These are phyloP conservation scores for Habrosyne pyritoides DNA, from an alignment of 2,888 invertebrate species.

Conservation along the genomic window DNA sequence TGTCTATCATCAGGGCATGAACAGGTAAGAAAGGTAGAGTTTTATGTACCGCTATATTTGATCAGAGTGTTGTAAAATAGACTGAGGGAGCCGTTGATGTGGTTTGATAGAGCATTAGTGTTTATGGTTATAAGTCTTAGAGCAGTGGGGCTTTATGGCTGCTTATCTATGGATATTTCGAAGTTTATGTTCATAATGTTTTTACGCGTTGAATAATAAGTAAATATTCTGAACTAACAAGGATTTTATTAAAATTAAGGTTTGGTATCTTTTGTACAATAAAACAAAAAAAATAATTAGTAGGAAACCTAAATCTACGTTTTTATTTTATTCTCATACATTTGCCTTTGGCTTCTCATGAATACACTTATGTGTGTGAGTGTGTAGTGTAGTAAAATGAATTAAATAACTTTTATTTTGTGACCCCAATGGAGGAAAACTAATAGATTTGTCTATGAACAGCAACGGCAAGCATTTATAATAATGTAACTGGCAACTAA, in stretches of 20 bases:
- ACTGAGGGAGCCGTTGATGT: neutral
- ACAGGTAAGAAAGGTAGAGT: neutral
- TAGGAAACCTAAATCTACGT: too few relatives aligned
- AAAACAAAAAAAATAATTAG: too few relatives aligned
- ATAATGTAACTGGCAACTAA: neutral
- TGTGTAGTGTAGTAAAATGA: too few relatives aligned
- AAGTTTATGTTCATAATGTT: neutral
- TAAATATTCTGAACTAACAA: neutral
- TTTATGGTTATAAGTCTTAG: neutral
- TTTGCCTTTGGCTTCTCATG: too few relatives aligned
- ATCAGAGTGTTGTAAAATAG: neutral
- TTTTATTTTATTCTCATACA: too few relatives aligned
- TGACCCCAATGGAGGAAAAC: too few relatives aligned
- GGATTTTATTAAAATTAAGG: too few relatives aligned
- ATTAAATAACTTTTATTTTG: too few relatives aligned
- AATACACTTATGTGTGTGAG: too few relatives aligned
- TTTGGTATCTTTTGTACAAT: too few relatives aligned
- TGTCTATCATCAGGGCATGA: slow-evolving; percentile 29
- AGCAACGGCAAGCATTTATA: neutral
- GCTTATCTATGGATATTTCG: neutral
- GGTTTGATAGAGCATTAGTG: too few relatives aligned
- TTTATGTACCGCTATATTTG: neutral
- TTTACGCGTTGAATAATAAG: neutral
- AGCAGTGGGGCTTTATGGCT: neutral
- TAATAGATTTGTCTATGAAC: too few relatives aligned